phyloP scores from a whole-genome alignment of 2,888 invertebrate species.

The Caenorhabditis doughertyi region DNA sequence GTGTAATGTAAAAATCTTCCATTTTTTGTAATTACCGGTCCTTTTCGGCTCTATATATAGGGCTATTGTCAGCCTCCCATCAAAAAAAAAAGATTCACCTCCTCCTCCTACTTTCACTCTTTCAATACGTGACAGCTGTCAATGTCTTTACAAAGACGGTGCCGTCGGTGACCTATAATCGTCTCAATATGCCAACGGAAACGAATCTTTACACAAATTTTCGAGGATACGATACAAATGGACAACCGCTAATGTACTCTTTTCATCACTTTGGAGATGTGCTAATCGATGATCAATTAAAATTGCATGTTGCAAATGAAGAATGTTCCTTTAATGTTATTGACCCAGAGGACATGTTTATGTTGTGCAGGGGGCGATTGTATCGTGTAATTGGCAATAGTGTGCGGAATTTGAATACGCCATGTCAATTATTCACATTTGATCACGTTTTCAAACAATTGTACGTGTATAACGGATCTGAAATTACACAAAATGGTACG shows the following conservation, averaged over 20 bases:
- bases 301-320: neutral
- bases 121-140: neutral
- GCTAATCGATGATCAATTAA: neutral
- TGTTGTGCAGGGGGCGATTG: neutral
- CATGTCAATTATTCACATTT: neutral
- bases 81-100: neutral
- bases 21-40: neutral
- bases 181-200: neutral
- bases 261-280: neutral
- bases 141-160: neutral
- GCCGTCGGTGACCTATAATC: neutral
- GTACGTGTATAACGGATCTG: neutral
- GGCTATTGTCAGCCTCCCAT: neutral
- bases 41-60: constrained; percentile 84
- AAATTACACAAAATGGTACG: neutral
- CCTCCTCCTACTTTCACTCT: neutral
- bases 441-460: neutral
- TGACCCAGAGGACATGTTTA: neutral
- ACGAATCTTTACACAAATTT: neutral
- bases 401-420: neutral
- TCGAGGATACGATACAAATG: neutral
- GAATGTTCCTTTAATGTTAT: neutral
- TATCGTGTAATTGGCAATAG: neutral
- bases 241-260: neutral
- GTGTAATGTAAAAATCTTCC: constrained; percentile 20